A percentile compares a stretch with the other conserved stretches of the same genome.
Conservation (phyloP, 1,140 invertebrate genomes). For the Aradophagus sp. region DNA sequence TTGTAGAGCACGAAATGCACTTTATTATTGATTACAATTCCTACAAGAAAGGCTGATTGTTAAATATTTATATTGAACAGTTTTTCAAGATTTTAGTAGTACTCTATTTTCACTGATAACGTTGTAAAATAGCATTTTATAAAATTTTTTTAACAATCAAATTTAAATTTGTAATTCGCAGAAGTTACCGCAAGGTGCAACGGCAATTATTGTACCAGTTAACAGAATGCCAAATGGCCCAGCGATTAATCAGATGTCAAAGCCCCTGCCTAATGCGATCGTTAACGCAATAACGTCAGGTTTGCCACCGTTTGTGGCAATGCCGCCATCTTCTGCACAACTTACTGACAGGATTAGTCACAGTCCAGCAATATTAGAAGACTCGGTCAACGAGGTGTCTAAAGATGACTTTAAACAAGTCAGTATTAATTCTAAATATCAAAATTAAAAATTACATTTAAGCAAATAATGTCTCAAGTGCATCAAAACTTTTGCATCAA, state of each 20-base stretch:
- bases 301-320: conserved; percentile 69
- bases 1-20: too few relatives aligned
- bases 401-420: conserved; percentile 70
- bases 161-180: conserved; percentile 7
- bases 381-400: conserved; percentile 67
- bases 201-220: conserved; percentile 21
- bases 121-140: too few relatives aligned
- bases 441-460: too few relatives aligned
- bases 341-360: conserved; percentile 70
- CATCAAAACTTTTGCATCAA: too few relatives aligned
- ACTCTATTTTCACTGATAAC: too few relatives aligned
- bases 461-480: too few relatives aligned
- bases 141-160: background rate
- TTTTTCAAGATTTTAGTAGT: too few relatives aligned
- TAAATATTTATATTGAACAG: too few relatives aligned
- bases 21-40: too few relatives aligned
- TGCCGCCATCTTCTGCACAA: conserved; percentile 67
- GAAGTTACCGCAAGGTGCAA: conserved; percentile 40
- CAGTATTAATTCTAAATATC: conserved; percentile 6
- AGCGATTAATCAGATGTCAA: conserved; percentile 33
- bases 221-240: conserved; percentile 25
- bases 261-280: conserved; percentile 36
- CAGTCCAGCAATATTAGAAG: conserved; percentile 63
- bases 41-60: too few relatives aligned
- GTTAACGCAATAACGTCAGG: conserved; percentile 45